Evolutionary conservation across 2,888 invertebrate species (phyloP), one percentile per base, ranked within the genome.

Genomic region (Zele albiditarsus): DNA sequence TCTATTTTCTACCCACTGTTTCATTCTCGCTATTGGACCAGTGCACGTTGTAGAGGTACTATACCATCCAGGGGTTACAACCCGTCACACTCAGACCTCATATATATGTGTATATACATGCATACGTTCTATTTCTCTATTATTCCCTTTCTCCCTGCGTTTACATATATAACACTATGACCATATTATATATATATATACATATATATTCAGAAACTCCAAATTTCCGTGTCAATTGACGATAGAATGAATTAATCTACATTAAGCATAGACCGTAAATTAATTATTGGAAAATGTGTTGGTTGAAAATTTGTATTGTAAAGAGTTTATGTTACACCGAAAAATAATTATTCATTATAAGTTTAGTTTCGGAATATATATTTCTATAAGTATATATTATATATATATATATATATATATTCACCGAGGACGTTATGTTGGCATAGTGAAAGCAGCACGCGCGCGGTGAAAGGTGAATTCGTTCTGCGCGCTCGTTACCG

Each of bases 191-290:
- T 16, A 20, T 38, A 42, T 14, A 23, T 66, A 23, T 31, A 33
- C 31, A 57, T 33, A 71, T 62, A 62, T 65, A 63, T 63, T 33
- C 57, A 63, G 57, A 62, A 62, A 49, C 46, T 60, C n/a, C 12
- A 71, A 71, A 71, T 71, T 71, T 71, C 25, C 60, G 62, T 62
- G 16, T 60, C 62, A 71, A 71, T 65, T 65, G 31, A 72, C 71
- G 71, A 65, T 33, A 16, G 53, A 72, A 72, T 53, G 27, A 63
- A 46, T 53, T 65, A 63, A 63, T 63, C 20, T 63, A 23, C n/a
- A 33, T 63, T 38, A 31, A 63, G 12, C 38, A 38, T 38, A 10
- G 16, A 53, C 20, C 33, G n/a, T 33, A 63, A 63, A 20, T 33
- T 63, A 16, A 63, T n/a, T 33, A 20, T 33, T n/a, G n/a, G 31